Evolutionary conservation across 92 coral and sea anemone genomes (phyloP), one percentile per base, ranked within the genome.

Genomic region (Porites cylindrica): DNA sequence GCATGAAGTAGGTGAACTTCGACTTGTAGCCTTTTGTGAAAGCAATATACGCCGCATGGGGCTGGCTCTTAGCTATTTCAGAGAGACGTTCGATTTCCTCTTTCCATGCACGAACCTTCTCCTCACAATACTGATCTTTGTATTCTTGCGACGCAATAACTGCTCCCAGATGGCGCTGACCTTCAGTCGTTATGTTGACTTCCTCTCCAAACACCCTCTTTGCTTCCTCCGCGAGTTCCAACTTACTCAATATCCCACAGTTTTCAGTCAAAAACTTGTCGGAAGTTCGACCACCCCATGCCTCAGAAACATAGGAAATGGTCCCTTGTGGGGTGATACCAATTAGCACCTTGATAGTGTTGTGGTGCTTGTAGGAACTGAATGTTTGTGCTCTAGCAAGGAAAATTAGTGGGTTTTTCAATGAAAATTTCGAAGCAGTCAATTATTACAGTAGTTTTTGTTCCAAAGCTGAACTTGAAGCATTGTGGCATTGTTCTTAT

Each of bases 301-400:
- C 78, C 78, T 72, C 78, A 72, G 78, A 32, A 20, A 72, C 78
- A 72, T 72, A 72, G 38, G 78, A 72, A 72, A 72, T 72, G 51
- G 29, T 72, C 63, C 84, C 84, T 59, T 79, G 84, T 53, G 84
- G 84, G 52, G 84, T 79, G 51, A 79, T 79, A 24, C 84, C 84
- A 7, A 79, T 79, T 18, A 79, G 26, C 18, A 67, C 91, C 38
- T 87, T 87, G 72, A 82, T 62, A 8, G 85, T 86, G 53, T 78
- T 86, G 21, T 86, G 78, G 64, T 85, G 89, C 43, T 85, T 77
- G 51, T 85, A 86, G 21, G 59, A 53, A 53, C 59, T 53, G 59
- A 53, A 53, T 53, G 59, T 53, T 53, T 53, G 59, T 53, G 59
- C 59, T 53, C 59, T 53, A 10, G 74, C 84, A 56, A 56, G 84